Base-by-base conservation (phyloP, 2,888 invertebrate species). In the Orgyia antiqua region DNA sequence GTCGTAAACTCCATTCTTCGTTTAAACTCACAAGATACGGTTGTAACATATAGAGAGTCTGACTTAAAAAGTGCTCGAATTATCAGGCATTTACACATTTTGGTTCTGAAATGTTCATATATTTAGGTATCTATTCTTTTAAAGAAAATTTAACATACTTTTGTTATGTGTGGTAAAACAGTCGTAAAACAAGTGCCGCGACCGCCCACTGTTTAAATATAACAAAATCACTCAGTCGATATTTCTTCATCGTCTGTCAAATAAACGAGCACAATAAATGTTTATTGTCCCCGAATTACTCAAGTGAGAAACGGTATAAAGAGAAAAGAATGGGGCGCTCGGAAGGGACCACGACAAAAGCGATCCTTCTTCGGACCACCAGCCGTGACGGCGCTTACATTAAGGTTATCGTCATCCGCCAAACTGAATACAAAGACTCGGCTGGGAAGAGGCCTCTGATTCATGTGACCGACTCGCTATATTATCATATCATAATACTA, bases 281-380 rank as follows among this genome's bases (percentile, higher is more conserved):
- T 84, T 82, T 84, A 84, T 83, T 82, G 80, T 83, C 75, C 72
- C 72, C 74, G 77, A 82, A 84, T 84, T 83, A 83, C 77, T 83
- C 78, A 76, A 83, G 78, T 84, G 83, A 76, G 79, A 84, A 82
- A 82, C 79, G 68, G 75, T 75, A 73, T 78, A 77, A 76, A 76
- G 75, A 74, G 78, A 75, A 79, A 84, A 84, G 80, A 82, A 82
- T 79, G 68, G 70, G 58, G 66, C 65, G 73, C 65, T 58, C 66
- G 75, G 78, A 79, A 78, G 76, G 77, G 80, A 75, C 79, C 66
- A 63, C 73, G 78, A 82, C 83, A 82, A 83, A 79, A 73, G 80
- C 79, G 71, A 83, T 83, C 80, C 74, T 79, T 84, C 82, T 79
- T 68, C 65, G 72, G 79, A 74, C 80, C 80, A 74, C 76, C 79